Evolutionary conservation across 2,113 vertebrate species (phyloP), one percentile per base, ranked within the genome.

Genomic region (Ciconia boyciana): DNA sequence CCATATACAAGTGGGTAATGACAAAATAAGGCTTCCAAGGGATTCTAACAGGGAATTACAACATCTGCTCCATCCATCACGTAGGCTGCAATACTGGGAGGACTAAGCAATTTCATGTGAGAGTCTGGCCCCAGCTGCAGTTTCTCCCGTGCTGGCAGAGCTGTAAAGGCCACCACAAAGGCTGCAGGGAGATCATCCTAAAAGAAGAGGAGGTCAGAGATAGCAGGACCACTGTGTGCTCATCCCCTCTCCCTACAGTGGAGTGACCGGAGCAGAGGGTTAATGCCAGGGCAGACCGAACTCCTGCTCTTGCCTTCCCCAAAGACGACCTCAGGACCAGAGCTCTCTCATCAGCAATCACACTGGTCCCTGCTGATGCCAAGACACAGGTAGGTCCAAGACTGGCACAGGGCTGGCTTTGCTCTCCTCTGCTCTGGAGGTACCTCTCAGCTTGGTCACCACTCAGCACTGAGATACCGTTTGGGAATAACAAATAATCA

Each of bases 401-500:
- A 22, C 26, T 44, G 70, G 36, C 29, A 14, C 21, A 31, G 58
- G 41, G 22, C 8, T 65, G 39, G 52, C 55, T 91, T 57, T 85
- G 29, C 16, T 70, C 29, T 83, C 60, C 61, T 79, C 29, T 61
- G 0, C 15, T 85, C 39, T 58, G 75, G 46, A 7, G 34, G 18
- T 20, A n/a, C 75, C 49, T 32, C 83, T 62, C 24, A 39, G 39
- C n/a, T 94, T 10, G 0, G 89, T 54, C 65, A 16, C 52, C 1
- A 2, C 70, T 77, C 72, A 60, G 60, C n/a, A 15, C 15, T 10
- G 6, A 78, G 77, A 24, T 25, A n/a, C 68, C 3, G 0, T 87
- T 21, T 54, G 84, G 48, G 54, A 94, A 89, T 62, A 85, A 89
- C 66, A 87, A 96, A 87, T 39, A 93, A 89, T 55, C 65, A 89